phyloP scores from a whole-genome alignment of 2,888 invertebrate species.

The Phortica okadai region DNA sequence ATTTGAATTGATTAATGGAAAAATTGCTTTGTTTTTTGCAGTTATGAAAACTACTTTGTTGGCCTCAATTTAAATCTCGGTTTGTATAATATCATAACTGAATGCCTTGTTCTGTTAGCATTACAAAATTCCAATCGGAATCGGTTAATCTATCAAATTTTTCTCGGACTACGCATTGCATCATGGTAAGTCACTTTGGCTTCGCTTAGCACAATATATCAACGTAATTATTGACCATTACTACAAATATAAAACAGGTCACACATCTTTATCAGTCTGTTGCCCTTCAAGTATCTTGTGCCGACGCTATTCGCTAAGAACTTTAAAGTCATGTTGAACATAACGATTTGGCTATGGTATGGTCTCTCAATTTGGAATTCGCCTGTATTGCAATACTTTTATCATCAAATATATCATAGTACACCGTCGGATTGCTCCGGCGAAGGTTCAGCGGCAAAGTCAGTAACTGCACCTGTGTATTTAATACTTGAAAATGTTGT shows the following conservation, averaged over 20 bases:
- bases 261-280: conserved; percentile 73
- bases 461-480: conserved; percentile 2
- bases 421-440: conserved; percentile 74
- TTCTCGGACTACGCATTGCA: conserved; percentile 73
- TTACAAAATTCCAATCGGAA: conserved; percentile 72
- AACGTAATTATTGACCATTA: neutral
- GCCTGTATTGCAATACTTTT: conserved; percentile 75
- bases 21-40: conserved; percentile 39
- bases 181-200: conserved; percentile 66
- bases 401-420: conserved; percentile 76
- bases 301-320: conserved; percentile 76
- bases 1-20: neutral
- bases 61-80: conserved; percentile 74
- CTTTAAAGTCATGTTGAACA: conserved; percentile 73
- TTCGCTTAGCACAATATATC: neutral
- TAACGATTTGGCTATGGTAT: conserved; percentile 75
- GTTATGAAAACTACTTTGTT: conserved; percentile 76
- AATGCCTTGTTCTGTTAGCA: conserved; percentile 70
- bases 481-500: neutral
- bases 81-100: conserved; percentile 73
- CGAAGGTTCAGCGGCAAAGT: conserved; percentile 75
- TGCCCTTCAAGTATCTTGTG: conserved; percentile 76
- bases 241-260: conserved; percentile 56
- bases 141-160: conserved; percentile 72
- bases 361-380: conserved; percentile 76